These are phyloP conservation scores for Nematopogon swammerdamellus DNA, from an alignment of 2,888 invertebrate genomes.

Conservation along the genomic window DNA sequence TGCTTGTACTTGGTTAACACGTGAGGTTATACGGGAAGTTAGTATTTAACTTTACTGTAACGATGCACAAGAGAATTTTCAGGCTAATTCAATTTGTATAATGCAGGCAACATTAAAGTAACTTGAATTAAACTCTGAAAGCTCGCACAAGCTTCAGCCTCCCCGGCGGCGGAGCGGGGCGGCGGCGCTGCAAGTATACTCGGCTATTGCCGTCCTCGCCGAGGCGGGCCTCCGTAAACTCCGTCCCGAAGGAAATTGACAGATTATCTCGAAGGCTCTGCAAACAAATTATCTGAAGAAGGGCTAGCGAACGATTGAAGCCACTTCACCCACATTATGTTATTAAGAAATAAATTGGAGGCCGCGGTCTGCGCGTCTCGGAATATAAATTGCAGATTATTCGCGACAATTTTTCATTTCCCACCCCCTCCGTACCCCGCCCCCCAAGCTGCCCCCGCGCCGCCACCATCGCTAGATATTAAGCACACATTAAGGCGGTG, in stretches of 20 bases:
- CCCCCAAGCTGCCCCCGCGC: constrained; percentile 1
- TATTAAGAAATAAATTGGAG: constrained; percentile 1
- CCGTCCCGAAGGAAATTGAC: not conserved
- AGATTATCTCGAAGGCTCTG: not conserved
- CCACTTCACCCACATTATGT: not conserved
- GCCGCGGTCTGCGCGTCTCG: constrained; percentile 8
- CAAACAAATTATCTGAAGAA: not conserved
- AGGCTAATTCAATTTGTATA: no score
- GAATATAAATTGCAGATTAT: constrained; percentile 57
- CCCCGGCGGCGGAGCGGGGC: no score
- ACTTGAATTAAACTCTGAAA: no score
- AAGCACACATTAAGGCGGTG: constrained; percentile 10
- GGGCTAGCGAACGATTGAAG: not conserved
- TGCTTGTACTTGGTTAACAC: no score
- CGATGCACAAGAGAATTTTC: no score
- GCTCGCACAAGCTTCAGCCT: no score
- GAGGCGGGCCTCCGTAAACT: no score
- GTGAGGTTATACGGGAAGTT: no score
- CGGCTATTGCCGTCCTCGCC: no score
- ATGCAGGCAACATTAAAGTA: no score
- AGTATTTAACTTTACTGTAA: no score
- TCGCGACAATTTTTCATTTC: constrained; percentile 47
- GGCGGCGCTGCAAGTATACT: no score
- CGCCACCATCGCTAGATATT: constrained; percentile 7
- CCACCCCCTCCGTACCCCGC: constrained; percentile 18